Evolutionary conservation across 2,888 invertebrate genomes (phyloP), one percentile per base, ranked within the genome.

Genomic region (Philonicus albiceps): DNA sequence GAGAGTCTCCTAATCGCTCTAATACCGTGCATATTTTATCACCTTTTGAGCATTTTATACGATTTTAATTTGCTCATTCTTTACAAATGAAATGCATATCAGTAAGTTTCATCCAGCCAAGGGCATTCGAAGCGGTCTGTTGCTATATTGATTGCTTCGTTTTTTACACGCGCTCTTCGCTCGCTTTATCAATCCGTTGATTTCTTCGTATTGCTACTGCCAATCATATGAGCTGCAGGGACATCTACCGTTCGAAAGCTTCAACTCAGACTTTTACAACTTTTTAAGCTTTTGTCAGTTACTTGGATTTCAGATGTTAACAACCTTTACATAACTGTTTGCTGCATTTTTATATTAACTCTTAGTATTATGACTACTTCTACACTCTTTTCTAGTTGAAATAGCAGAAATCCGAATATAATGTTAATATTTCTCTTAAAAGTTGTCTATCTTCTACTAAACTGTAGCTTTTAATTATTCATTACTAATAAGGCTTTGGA

Each of bases 161-260:
- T 53, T 78, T 16, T 3, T 49, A 49, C 78, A 78, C 49, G 78
- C 78, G 76, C 76, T 73, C 40, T 76, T 27, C 19, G 43, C 16
- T 4, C 40, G 22, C 76, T 34, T 34, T 74, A 74, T 76, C 76
- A 40, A 40, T 22, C 64, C 27, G 64, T 22, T 64, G 64, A n/a
- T 64, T 27, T 27, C 19, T 64, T 11, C 64, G 64, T 11, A 64
- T 64, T 27, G 19, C 27, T 3, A 64, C 22, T 27, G 27, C 64
- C 64, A 11, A 64, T 7, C 64, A 27, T 8, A 19, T 30, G 13
- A 13, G 11, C 27, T 27, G 49, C 13, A 30, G 30, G 43, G 78
- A 78, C 78, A 78, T 78, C 78, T 78, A 27, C 30, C 49, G 78
- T 78, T 30, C 78, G n/a, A 30, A 49, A 78, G 78, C 49, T 78